Percentiles rank a stretch among this genome's conserved stretches.
These are phyloP conservation scores for Plestiodon gilberti DNA, from an alignment of 2,113 vertebrate species.

Conservation along the genomic window DNA sequence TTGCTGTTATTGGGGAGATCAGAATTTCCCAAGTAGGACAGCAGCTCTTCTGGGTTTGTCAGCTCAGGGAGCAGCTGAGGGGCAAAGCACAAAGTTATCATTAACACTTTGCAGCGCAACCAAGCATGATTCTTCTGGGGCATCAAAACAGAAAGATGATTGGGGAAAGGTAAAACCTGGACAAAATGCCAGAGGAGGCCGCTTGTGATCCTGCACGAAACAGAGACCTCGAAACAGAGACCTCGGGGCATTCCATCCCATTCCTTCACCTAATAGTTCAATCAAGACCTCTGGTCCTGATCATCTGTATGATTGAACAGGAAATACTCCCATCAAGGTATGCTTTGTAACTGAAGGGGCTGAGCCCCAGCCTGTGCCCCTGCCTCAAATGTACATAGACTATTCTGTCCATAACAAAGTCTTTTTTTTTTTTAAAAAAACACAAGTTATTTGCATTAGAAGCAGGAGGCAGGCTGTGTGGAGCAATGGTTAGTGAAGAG, in stretches of 20 bases:
- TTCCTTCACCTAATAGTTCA: not conserved
- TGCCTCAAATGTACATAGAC: too few species aligned
- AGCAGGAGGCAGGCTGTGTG: too few species aligned
- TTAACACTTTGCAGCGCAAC: not conserved
- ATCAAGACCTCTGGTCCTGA: not conserved
- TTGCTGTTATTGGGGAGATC: constrained; percentile 93
- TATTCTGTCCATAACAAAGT: too few species aligned
- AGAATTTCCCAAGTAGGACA: constrained; percentile 92
- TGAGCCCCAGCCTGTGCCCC: too few species aligned
- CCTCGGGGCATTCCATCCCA: not conserved
- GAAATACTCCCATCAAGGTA: not conserved
- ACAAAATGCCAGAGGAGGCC: not conserved
- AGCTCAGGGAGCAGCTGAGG: constrained; percentile 93
- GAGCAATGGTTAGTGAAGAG: too few species aligned
- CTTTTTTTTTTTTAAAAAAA: too few species aligned
- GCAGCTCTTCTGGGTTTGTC: constrained; percentile 93
- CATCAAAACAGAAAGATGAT: not conserved
- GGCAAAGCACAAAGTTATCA: constrained; percentile 26
- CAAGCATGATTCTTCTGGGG: rapidly evolving
- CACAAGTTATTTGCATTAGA: too few species aligned
- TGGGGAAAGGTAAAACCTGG: not conserved
- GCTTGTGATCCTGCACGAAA: not conserved
- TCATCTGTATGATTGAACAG: not conserved
- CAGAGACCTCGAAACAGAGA: not conserved
- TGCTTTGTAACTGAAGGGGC: too few species aligned